These are phyloP conservation scores for Microtus oregoni DNA, from an alignment of 2,113 vertebrate species.

Conservation along the genomic window DNA sequence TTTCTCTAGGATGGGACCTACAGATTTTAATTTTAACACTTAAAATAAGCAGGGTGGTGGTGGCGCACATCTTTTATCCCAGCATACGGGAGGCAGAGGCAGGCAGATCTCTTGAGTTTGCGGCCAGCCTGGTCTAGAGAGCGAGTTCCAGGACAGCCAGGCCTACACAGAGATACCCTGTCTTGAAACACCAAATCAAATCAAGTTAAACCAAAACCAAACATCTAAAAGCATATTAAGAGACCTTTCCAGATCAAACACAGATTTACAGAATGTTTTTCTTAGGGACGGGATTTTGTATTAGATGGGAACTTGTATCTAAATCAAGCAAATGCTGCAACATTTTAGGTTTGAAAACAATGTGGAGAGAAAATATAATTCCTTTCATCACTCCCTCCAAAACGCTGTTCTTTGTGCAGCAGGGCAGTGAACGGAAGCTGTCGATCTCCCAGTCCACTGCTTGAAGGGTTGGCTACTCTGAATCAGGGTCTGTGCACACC, in stretches of 20 bases:
- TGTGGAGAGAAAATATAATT: conserved; percentile 36
- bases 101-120: neutral
- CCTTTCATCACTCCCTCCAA: neutral
- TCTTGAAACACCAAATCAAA: neutral
- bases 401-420: conserved; percentile 11
- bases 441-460: neutral
- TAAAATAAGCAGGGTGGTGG: neutral
- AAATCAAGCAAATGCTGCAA: conserved; percentile 20
- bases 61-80: neutral
- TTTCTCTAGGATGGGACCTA: conserved; percentile 47
- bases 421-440: neutral
- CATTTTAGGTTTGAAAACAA: conserved; percentile 63
- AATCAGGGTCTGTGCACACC: neutral
- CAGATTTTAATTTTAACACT: conserved; percentile 17
- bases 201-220: neutral
- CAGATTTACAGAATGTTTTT: neutral
- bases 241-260: too few relatives aligned
- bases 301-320: neutral
- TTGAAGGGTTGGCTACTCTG: neutral
- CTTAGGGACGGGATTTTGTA: neutral
- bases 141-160: neutral
- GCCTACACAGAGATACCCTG: neutral
- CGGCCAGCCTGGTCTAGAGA: neutral
- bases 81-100: neutral
- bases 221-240: neutral